phyloP scores from a whole-genome alignment of 2,797 vertebrate genomes.

The Corythornis leucogaster region DNA sequence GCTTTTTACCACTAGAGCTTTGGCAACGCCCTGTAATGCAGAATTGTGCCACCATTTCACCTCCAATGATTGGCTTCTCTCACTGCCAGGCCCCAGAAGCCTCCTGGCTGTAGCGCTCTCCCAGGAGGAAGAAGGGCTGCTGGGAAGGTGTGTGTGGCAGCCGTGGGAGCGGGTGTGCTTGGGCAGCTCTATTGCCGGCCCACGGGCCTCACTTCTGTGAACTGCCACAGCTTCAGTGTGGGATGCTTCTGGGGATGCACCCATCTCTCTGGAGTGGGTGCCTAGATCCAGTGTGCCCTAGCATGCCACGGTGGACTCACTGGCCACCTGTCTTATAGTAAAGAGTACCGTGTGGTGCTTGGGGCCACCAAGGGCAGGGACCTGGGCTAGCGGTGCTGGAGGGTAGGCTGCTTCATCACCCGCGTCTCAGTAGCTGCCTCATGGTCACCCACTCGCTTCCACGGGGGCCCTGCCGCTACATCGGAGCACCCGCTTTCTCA shows the following conservation, averaged over 20 bases:
- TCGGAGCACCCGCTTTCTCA: neutral
- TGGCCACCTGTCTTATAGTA: neutral
- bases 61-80: fast-evolving
- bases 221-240: fast-evolving
- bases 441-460: neutral
- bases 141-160: neutral
- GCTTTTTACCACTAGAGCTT: neutral
- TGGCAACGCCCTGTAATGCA: neutral
- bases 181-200: neutral
- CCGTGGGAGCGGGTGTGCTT: fast-evolving
- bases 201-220: neutral
- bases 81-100: fast-evolving
- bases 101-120: neutral
- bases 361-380: neutral
- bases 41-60: neutral
- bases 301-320: fast-evolving
- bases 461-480: neutral
- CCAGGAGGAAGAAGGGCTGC: neutral
- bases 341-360: neutral
- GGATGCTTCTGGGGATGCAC: fast-evolving
- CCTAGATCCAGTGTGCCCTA: fast-evolving
- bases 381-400: neutral
- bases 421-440: neutral
- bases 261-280: fast-evolving
- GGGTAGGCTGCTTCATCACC: neutral